Evolutionary conservation across 2,888 invertebrate genomes (phyloP).

Genomic region (Tiphia femorata): DNA sequence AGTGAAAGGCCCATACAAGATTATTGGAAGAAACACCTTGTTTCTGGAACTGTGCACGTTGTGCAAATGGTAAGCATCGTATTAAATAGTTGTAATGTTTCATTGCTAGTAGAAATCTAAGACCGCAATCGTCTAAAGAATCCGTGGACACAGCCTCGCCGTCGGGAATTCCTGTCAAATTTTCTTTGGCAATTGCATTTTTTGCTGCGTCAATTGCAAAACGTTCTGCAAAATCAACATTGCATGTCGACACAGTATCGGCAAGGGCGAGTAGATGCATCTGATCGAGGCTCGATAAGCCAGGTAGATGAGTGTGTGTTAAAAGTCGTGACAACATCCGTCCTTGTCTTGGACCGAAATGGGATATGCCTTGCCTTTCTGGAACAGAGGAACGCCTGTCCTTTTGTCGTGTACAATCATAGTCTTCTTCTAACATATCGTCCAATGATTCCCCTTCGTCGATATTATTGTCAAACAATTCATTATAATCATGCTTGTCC

Average conservation of each 20-base stretch:
- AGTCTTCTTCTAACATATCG: slow-evolving; percentile 81
- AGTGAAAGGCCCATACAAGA: slow-evolving; percentile 99
- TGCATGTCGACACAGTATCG: slow-evolving; percentile 96
- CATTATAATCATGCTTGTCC: slow-evolving; percentile 84
- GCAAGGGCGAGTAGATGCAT: slow-evolving; percentile 99
- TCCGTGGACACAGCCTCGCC: slow-evolving; percentile 76
- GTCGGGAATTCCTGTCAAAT: slow-evolving; percentile 72
- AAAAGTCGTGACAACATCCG: slow-evolving; percentile 88
- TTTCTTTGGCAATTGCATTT: slow-evolving; percentile 77
- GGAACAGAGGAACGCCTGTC: slow-evolving; percentile 80
- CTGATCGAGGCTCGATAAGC: slow-evolving; percentile 95
- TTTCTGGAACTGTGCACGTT: slow-evolving; percentile 87
- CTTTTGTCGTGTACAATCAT: slow-evolving; percentile 73
- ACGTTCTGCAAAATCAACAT: slow-evolving; percentile 88
- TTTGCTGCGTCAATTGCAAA: slow-evolving; percentile 79
- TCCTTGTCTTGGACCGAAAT: slow-evolving; percentile 90
- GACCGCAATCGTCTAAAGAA: slow-evolving; percentile 96
- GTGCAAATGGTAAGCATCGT: slow-evolving; percentile 91
- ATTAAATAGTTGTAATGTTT: slow-evolving; percentile 97
- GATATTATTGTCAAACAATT: slow-evolving; percentile 86
- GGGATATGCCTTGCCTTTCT: slow-evolving; percentile 82
- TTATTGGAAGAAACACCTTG: slow-evolving; percentile 91
- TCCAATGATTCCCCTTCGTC: slow-evolving; percentile 87
- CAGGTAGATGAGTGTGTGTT: slow-evolving; percentile 95
- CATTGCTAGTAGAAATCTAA: slow-evolving; percentile 96